Conservation (phyloP, 2,113 vertebrate genomes). For the Vulpes vulpes region DNA sequence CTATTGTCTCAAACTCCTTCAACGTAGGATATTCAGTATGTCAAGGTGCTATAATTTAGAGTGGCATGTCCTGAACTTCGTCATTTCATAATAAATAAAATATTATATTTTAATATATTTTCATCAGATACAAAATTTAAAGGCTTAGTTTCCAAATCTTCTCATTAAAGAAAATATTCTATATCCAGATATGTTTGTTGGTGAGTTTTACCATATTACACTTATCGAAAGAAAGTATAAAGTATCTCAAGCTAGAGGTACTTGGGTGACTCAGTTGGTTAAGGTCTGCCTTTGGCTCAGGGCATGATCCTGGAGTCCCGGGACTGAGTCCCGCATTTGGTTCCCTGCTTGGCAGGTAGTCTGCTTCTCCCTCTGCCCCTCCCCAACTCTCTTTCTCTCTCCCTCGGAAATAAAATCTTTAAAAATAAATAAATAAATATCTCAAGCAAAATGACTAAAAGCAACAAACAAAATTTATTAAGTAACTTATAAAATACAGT, state of each 20-base stretch:
- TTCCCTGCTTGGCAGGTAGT: no score
- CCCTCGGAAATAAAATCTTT: no score
- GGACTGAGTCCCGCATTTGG: no score
- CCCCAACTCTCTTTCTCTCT: no score
- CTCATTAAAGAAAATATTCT: not conserved
- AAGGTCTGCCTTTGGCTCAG: no score
- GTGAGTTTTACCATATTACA: not conserved
- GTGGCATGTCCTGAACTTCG: not conserved
- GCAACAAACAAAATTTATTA: not conserved
- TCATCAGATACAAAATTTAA: not conserved
- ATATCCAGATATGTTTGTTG: not conserved
- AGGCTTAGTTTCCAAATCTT: not conserved
- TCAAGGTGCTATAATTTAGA: not conserved
- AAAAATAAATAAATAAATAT: no score
- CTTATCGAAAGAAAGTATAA: not conserved
- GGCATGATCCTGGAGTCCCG: no score
- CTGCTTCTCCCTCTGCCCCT: no score
- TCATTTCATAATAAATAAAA: not conserved
- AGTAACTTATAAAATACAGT: not conserved
- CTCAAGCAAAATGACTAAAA: not conserved
- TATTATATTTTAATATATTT: not conserved
- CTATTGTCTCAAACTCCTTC: not conserved
- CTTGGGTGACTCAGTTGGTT: no score
- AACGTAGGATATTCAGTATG: not conserved
- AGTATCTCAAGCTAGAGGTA: not conserved